Base-by-base conservation (phyloP, 64 coral and sea anemone species). In the Cladopsammia gracilis region DNA sequence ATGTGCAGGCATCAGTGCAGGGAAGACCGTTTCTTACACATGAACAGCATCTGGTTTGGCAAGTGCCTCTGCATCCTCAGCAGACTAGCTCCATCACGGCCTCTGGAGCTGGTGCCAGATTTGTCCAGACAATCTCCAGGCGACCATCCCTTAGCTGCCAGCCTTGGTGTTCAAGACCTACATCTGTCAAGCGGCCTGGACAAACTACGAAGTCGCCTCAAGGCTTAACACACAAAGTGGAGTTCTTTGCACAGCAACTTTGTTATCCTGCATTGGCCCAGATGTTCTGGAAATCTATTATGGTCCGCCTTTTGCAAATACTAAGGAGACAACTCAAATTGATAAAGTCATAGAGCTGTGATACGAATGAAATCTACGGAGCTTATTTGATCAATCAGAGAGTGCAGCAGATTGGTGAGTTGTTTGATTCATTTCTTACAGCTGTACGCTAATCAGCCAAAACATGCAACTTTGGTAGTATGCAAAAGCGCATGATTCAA, bases 201-300 rank as follows among this genome's bases (percentile, higher is more conserved):
- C n/a, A n/a, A n/a, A n/a, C n/a, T n/a, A n/a, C n/a, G n/a, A n/a
- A n/a, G n/a, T n/a, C 6, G 87, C 87, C 14, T 89, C 87, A 44
- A 34, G 71, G 13, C 87, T 76, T 18, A 16, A 13, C 65, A 89
- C 51, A 20, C 59, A 80, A 58, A 68, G 60, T n/a, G 62, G 25
- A 19, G 66, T 74, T 62, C 85, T 80, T 46, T 25, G 46, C 25
- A 82, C 75, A 23, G 76, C 76, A 26, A 79, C 77, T 16, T 77
- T 82, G 23, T 64, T 89, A 7, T 81, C 88, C 16, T 80, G 76
- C 48, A 90, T 90, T 46, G 76, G 86, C 50, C 50, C 69, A 89
- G 71, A 89, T 19, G 71, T 62, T 60, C 58, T 89, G 23, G 71
- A 89, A 43, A 89, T 61, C 59, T 60, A 42, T 47, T n/a, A 76